Percentiles rank a stretch among this genome's conserved stretches.
Conservation (phyloP, 2,888 invertebrate species). For the Nomada hirtipes region DNA sequence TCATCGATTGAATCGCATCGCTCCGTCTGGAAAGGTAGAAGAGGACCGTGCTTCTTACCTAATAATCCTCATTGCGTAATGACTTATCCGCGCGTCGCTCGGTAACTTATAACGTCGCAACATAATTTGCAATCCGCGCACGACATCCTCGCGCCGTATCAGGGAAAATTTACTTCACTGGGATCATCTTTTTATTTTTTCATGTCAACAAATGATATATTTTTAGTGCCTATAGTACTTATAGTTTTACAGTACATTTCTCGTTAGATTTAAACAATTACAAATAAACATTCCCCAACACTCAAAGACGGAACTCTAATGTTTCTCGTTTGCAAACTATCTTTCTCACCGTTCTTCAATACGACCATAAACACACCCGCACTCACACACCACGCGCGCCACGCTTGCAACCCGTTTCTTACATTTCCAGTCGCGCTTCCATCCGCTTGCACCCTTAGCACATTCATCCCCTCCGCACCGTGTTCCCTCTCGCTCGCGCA, state of each 20-base stretch:
- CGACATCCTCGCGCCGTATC: conserved; percentile 6
- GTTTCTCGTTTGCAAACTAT: conserved; percentile 55
- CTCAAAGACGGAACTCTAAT: conserved; percentile 77
- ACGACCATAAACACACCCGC: conserved; percentile 33
- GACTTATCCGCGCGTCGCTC: neutral
- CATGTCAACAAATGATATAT: conserved; percentile 82
- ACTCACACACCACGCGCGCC: conserved; percentile 2
- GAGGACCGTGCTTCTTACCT: neutral
- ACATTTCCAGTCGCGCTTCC: neutral
- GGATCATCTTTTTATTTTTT: conserved; percentile 67
- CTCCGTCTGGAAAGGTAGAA: neutral
- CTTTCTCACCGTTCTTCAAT: conserved; percentile 24
- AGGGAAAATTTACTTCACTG: conserved; percentile 50
- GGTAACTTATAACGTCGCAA: neutral
- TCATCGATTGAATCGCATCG: neutral
- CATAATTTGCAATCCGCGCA: neutral
- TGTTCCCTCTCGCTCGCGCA: conserved; percentile 1
- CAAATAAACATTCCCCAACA: conserved; percentile 79
- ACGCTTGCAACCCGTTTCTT: conserved; percentile 7
- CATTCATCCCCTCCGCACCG: neutral
- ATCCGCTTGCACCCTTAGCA: neutral
- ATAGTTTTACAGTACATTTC: conserved; percentile 80
- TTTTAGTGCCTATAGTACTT: conserved; percentile 81
- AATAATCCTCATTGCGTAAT: neutral
- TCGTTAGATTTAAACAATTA: conserved; percentile 81